A percentile compares a stretch with the other conserved stretches of the same genome.
These are phyloP conservation scores for Spodoptera exigua DNA, from an alignment of 2,888 invertebrate genomes.

Conservation along the genomic window DNA sequence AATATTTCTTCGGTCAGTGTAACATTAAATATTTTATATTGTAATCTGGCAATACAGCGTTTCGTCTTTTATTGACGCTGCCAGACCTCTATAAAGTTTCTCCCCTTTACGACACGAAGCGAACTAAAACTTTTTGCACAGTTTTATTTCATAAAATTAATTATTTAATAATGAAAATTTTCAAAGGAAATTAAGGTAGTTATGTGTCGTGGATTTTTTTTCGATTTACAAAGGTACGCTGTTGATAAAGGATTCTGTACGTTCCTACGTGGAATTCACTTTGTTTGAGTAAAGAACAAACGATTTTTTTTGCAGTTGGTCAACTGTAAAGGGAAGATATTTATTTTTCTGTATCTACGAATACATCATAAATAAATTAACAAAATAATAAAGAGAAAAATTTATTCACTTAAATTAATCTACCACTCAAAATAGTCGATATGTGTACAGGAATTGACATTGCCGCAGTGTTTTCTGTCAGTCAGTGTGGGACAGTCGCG, in stretches of 20 bases:
- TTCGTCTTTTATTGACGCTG: conserved; percentile 66
- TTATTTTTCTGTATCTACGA: no score
- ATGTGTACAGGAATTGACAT: conserved; percentile 77
- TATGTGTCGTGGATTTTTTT: conserved; percentile 15
- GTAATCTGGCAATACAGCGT: conserved; percentile 66
- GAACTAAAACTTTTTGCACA: conserved; percentile 59
- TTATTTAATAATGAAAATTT: conserved; percentile 52
- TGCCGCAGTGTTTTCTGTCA: conserved; percentile 78
- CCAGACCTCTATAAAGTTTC: conserved; percentile 72
- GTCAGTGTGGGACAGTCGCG: conserved; percentile 80
- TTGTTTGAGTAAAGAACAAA: conserved; percentile 7
- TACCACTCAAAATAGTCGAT: conserved; percentile 84
- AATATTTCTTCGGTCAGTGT: conserved; percentile 63
- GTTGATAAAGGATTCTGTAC: conserved; percentile 18
- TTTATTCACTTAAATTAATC: conserved; percentile 27
- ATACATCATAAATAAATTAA: conserved; percentile 20
- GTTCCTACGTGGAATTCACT: not conserved
- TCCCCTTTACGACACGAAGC: conserved; percentile 68
- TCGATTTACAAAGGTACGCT: not conserved
- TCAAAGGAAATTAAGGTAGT: conserved; percentile 33
- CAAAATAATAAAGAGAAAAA: conserved; percentile 15
- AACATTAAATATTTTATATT: conserved; percentile 74
- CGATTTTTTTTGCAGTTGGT: conserved; percentile 1
- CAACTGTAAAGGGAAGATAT: no score
- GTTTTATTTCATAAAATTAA: conserved; percentile 66